Conservation (phyloP, 2,113 vertebrate genomes). For the Bos taurus region ARS-UCD2.0 NC_037332.1:107487001-107487500, state of each 20-base stretch:
- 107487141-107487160: not conserved
- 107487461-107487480: not conserved
- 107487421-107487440: not conserved
- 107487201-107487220: not conserved
- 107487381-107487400: constrained; percentile 20
- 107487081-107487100: not conserved
- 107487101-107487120: not conserved
- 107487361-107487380: not conserved
- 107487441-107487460: not conserved
- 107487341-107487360: not conserved
- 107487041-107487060: not conserved
- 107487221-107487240: not conserved
- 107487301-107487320: not conserved
- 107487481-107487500: not conserved
- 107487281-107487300: not conserved
- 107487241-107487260: constrained; percentile 5
- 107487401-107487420: not conserved
- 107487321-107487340: not conserved
- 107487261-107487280: not conserved
- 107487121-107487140: not conserved
- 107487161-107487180: not conserved
- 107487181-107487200: not conserved
- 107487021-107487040: not conserved
- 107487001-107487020: not conserved
- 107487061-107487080: not conserved